Base-by-base conservation (phyloP, 2,797 vertebrate species). In the Phrynocephalus guinanensis region DNA sequence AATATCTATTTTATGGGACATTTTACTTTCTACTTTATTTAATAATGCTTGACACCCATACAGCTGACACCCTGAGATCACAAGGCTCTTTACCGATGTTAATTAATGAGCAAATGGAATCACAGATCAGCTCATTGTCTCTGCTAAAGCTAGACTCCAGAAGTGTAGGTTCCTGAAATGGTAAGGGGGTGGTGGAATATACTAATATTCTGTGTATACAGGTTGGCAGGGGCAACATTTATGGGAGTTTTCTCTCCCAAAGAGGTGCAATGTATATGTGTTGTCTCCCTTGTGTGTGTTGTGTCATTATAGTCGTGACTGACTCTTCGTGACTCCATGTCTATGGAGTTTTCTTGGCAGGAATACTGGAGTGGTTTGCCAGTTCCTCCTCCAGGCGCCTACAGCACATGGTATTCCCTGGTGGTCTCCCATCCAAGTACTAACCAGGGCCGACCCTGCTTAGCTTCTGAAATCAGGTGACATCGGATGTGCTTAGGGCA, bases 81-180 rank as follows among this genome's bases (percentile, higher is more conserved):
- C 93, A 92, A 93, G 95, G 92, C 92, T 94, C 93, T 95, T 94
- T 93, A 93, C 93, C 93, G 94, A 95, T 92, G 94, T 96, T 95
- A 95, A 95, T 95, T 96, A 96, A 95, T 94, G 94, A 93, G 95
- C 94, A 95, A 95, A 96, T 92, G 93, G 94, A 93, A 94, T 93
- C 94, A 95, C 93, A 94, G 92, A 93, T 88, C 92, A 90, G 78
- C 93, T 91, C 0, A 0, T 87, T 92, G 85, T 86, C 85, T 91
- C 87, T 88, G 84, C 91, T 92, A 91, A 92, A 94, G 92, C 91
- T 90, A 85, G 92, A 93, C 67, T 86, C 90, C 90, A 0, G 13
- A 92, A 93, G 90, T 92, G 90, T 87, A 83, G 82, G 86, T 72
- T 90, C 81, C 22, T 48, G 84, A 50, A 73, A 7, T 71, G 79